phyloP scores from a whole-genome alignment of 2,888 invertebrate species.

The Ceriagrion tenellum region DNA sequence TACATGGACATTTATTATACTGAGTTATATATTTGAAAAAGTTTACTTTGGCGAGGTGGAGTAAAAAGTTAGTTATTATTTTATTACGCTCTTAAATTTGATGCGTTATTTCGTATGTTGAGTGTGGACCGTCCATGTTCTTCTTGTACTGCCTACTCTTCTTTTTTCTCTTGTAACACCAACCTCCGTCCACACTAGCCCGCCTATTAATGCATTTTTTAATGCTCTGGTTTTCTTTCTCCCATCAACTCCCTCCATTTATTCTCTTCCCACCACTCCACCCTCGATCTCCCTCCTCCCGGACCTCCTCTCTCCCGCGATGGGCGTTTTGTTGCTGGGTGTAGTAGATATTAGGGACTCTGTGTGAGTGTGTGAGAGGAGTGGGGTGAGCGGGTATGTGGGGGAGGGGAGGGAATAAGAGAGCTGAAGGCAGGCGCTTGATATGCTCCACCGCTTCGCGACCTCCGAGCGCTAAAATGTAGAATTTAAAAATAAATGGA shows the following conservation, averaged over 20 bases:
- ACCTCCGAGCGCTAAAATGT: constrained; percentile 28
- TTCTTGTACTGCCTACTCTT: background rate
- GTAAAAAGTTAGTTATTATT: no score
- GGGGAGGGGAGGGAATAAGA: background rate
- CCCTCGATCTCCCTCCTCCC: background rate
- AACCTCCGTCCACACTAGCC: background rate
- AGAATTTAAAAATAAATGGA: background rate
- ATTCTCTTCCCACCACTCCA: no score
- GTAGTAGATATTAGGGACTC: constrained; percentile 31
- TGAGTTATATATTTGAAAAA: no score
- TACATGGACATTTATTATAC: no score
- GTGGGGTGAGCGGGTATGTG: no score
- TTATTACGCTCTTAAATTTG: no score
- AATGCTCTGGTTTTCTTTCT: background rate
- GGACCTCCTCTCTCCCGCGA: background rate
- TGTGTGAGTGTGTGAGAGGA: background rate
- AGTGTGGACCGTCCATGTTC: background rate
- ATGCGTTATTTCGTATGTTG: no score
- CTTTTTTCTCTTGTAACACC: background rate
- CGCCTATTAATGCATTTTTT: constrained; percentile 27
- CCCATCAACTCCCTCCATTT: no score
- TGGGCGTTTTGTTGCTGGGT: constrained; percentile 52
- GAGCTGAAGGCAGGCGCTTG: background rate
- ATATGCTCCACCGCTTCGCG: constrained; percentile 38
- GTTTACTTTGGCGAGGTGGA: no score